These are phyloP conservation scores for Hybos culiciformis DNA, from an alignment of 2,888 invertebrate species.

Conservation along the genomic window DNA sequence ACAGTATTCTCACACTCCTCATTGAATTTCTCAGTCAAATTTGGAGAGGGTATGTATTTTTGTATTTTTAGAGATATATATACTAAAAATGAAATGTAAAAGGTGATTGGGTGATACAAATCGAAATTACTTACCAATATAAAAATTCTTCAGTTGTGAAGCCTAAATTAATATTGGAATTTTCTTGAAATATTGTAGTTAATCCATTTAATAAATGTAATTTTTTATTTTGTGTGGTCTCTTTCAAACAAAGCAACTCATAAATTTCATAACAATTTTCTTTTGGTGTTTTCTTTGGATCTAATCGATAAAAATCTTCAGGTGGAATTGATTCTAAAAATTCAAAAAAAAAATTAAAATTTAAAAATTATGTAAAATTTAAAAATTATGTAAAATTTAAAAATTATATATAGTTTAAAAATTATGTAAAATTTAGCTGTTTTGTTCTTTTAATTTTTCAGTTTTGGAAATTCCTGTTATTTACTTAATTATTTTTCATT, in stretches of 20 bases:
- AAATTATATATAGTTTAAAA: not conserved
- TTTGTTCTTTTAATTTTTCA: too few relatives aligned
- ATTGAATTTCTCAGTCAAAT: too few relatives aligned
- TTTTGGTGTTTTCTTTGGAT: slow-evolving; percentile 43
- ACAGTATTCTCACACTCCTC: too few relatives aligned
- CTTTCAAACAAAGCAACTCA: slow-evolving; percentile 41
- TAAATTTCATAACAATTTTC: slow-evolving; percentile 52
- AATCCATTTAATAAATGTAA: slow-evolving; percentile 79
- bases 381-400: not conserved
- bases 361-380: not conserved
- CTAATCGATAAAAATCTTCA: slow-evolving; percentile 51
- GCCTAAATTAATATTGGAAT: slow-evolving; percentile 38
- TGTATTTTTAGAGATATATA: too few relatives aligned
- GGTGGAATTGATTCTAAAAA: slow-evolving; percentile 22
- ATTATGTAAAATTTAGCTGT: too few relatives aligned
- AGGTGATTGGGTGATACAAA: slow-evolving; percentile 25
- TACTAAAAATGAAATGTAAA: slow-evolving; percentile 25
- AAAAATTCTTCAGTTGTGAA: slow-evolving; percentile 69
- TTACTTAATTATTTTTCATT: too few relatives aligned
- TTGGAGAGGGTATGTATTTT: too few relatives aligned
- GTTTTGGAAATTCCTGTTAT: too few relatives aligned
- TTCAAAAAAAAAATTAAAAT: not conserved
- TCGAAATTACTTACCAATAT: slow-evolving; percentile 55
- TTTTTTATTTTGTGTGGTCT: slow-evolving; percentile 59
- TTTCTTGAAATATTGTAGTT: slow-evolving; percentile 49